Base-by-base conservation (phyloP, 2,797 vertebrate genomes). In the Enteromius treurensis region DNA sequence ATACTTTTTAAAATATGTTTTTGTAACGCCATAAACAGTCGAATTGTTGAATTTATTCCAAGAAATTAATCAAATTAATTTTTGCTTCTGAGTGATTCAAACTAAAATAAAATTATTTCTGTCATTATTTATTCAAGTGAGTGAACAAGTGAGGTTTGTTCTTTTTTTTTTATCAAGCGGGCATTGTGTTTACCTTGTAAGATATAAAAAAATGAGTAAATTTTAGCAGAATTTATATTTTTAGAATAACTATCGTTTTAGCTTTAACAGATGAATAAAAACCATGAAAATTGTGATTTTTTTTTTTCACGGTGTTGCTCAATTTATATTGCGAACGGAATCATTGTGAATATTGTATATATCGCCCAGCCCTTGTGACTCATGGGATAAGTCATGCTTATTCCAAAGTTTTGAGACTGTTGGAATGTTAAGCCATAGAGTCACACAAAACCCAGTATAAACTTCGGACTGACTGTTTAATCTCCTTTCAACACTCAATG, bases 391-490 rank as follows among this genome's bases (percentile, higher is more conserved):
- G 5, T 69, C 60, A 47, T 55, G 42, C 49, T 78, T 86, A n/a
- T 55, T 45, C 77, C 60, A 77, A 32, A 75, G 26, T 45, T 49
- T 68, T 69, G 55, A 79, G 77, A 47, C 82, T 79, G 40, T 62
- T 70, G 83, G 83, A 76, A 77, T 76, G 69, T 85, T 79, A 79
- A 86, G 53, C 71, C 13, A 7, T 6, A 40, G 15, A 49, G 9
- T 62, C 65, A 26, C 53, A 68, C 75, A 70, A 81, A 81, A 73
- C 55, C 74, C 51, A 58, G 79, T 65, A 79, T 79, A 75, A 77
- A 77, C 53, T 62, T 83, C 45, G 69, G 77, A 67, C 42, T 73
- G 67, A 37, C 42, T 68, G 76, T 73, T 79, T 83, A 67, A 82
- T 86, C 47, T 17, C 80, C 23, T 64, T 86, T 76, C 69, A 77